A percentile compares a stretch with the other conserved stretches of the same genome.
phyloP scores from a whole-genome alignment of 2,113 vertebrate genomes.

The pig (Sus scrofa) region DNA sequence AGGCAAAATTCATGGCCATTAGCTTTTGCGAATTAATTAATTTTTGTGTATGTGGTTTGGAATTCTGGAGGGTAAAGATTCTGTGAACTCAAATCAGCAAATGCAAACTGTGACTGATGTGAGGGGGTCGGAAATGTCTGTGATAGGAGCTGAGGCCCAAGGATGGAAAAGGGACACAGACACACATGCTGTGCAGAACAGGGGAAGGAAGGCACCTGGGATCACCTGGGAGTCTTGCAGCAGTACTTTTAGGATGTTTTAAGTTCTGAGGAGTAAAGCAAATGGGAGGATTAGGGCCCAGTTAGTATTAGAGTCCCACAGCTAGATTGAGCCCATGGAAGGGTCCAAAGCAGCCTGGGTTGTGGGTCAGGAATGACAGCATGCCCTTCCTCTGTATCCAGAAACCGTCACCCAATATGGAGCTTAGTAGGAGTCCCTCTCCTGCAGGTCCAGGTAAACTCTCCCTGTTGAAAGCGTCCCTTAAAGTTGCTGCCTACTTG shows the following conservation, averaged over 20 bases:
- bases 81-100: conserved; percentile 8
- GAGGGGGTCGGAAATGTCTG: background rate
- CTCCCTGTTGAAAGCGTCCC: background rate
- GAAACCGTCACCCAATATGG: background rate
- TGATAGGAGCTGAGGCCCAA: background rate
- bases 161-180: background rate
- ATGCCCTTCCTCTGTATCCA: background rate
- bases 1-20: conserved; percentile 10
- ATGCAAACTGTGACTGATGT: background rate
- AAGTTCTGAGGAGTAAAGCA: background rate
- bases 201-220: background rate
- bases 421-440: background rate
- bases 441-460: background rate
- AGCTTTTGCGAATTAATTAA: conserved; percentile 20
- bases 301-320: background rate
- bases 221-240: background rate
- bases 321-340: background rate
- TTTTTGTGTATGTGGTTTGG: background rate
- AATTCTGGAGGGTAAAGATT: background rate
- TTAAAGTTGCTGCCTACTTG: background rate
- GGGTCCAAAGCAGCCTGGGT: background rate
- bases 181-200: background rate
- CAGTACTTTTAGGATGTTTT: background rate
- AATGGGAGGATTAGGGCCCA: background rate
- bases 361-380: background rate